phyloP scores from a whole-genome alignment of 2,113 vertebrate species.

The Zapornia atra region DNA sequence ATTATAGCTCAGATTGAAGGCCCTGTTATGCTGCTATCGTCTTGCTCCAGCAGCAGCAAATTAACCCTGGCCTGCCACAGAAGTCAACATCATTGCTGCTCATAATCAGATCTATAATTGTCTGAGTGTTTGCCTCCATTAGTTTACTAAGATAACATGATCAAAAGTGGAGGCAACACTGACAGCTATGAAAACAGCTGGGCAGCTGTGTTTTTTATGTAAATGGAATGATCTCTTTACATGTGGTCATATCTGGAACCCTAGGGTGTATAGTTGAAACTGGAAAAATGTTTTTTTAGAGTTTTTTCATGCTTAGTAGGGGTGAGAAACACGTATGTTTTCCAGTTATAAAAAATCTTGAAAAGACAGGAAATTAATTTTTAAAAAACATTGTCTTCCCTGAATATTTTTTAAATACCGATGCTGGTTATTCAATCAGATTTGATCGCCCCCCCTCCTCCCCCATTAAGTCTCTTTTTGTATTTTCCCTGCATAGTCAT shows the following conservation, averaged over 20 bases:
- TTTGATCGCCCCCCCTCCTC: background rate
- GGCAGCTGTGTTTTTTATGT: background rate
- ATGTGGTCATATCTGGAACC: background rate
- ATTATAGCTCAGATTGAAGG: background rate
- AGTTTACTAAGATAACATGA: background rate
- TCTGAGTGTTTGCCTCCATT: background rate
- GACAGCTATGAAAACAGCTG: background rate
- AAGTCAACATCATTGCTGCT: background rate
- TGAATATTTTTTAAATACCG: background rate
- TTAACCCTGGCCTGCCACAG: background rate
- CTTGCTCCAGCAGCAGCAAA: background rate
- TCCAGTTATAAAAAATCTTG: background rate
- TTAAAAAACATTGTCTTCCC: background rate
- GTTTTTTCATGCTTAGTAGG: background rate
- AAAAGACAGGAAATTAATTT: background rate
- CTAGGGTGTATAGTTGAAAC: accelerated
- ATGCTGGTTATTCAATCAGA: background rate
- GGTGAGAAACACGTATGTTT: background rate
- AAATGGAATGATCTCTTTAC: background rate
- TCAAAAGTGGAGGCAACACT: background rate
- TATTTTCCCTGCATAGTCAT: background rate
- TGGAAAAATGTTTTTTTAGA: accelerated
- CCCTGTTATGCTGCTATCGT: background rate
- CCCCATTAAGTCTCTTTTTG: background rate
- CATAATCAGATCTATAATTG: background rate